Evolutionary conservation across 2,888 invertebrate species (phyloP).

Genomic region (Sphaerophoria taeniata): DNA sequence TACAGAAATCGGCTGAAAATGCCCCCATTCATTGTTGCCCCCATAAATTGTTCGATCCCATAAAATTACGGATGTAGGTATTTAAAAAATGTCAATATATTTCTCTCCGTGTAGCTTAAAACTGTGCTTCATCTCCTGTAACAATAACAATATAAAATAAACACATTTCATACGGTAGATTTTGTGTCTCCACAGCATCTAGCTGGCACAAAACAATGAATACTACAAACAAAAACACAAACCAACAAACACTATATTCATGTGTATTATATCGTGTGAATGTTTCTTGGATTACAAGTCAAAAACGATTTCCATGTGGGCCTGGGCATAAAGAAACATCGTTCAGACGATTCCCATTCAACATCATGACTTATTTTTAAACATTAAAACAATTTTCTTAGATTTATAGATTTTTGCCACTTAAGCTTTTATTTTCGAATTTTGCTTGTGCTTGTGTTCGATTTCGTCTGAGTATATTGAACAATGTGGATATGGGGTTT

Average conservation of each 20-base stretch:
- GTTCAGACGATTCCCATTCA: slow-evolving; percentile 43
- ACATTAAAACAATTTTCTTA: slow-evolving; percentile 68
- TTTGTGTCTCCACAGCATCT: slow-evolving; percentile 12
- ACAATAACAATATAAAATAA: slow-evolving; percentile 3
- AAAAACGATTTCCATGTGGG: slow-evolving; percentile 66
- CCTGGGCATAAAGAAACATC: slow-evolving; percentile 53
- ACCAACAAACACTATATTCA: not conserved
- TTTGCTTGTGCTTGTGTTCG: not conserved
- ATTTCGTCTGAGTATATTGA: not conserved
- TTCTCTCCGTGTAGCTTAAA: slow-evolving; percentile 19
- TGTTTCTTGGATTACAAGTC: slow-evolving; percentile 58
- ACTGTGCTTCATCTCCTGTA: slow-evolving; percentile 3
- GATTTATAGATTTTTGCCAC: slow-evolving; percentile 70
- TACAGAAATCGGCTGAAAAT: too few species aligned
- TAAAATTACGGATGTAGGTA: too few species aligned
- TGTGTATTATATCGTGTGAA: slow-evolving; percentile 44
- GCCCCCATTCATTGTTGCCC: too few species aligned
- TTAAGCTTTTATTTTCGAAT: slow-evolving; percentile 60
- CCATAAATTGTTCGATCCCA: too few species aligned
- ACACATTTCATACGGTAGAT: slow-evolving; percentile 28
- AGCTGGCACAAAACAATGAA: slow-evolving; percentile 24
- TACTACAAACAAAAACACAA: too few species aligned
- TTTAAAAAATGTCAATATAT: not conserved
- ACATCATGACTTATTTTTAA: slow-evolving; percentile 73
- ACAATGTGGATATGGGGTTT: not conserved